Percentiles rank a stretch among this genome's conserved stretches.
These are phyloP conservation scores for Xenopus tropicalis DNA, from an alignment of 2,113 vertebrate species.

Conservation along the genomic window DNA sequence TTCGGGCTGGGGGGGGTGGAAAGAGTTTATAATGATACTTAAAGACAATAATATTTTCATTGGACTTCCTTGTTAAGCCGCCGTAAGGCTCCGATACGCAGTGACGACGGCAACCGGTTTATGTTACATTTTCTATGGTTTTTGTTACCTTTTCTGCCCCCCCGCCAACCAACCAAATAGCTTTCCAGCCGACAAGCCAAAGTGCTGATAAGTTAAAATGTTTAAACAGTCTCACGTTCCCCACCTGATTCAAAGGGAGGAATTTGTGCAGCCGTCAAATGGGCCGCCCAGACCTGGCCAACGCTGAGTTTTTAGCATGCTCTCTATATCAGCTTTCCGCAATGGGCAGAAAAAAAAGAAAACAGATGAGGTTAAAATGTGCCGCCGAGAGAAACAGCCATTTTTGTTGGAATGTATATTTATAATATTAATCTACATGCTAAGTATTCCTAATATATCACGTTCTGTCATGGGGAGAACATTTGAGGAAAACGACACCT, in stretches of 20 bases:
- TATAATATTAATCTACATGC: too few species aligned
- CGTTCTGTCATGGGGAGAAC: too few species aligned
- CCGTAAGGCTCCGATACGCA: slow-evolving; percentile 6
- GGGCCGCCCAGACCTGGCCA: background rate
- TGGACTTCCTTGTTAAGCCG: background rate
- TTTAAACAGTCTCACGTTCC: slow-evolving; percentile 1
- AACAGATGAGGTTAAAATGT: too few species aligned
- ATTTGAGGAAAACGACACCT: too few species aligned
- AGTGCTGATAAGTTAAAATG: slow-evolving; percentile 25
- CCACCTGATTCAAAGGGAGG: background rate
- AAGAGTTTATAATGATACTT: slow-evolving; percentile 8
- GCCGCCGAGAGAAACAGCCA: too few species aligned
- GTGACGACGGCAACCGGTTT: background rate
- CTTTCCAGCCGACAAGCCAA: slow-evolving; percentile 16
- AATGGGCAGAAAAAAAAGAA: background rate
- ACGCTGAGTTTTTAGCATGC: background rate
- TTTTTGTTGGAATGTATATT: too few species aligned
- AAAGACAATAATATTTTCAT: slow-evolving; percentile 22
- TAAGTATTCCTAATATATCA: too few species aligned
- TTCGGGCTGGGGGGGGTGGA: background rate
- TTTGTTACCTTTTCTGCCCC: background rate
- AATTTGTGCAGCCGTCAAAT: background rate
- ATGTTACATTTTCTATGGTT: slow-evolving; percentile 11
- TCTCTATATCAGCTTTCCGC: background rate
- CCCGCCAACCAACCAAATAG: slow-evolving; percentile 1